A percentile compares a stretch with the other conserved stretches of the same genome.
Evolutionary conservation across 2,888 invertebrate genomes (phyloP).

Genomic region (Esperia sulphurella): DNA sequence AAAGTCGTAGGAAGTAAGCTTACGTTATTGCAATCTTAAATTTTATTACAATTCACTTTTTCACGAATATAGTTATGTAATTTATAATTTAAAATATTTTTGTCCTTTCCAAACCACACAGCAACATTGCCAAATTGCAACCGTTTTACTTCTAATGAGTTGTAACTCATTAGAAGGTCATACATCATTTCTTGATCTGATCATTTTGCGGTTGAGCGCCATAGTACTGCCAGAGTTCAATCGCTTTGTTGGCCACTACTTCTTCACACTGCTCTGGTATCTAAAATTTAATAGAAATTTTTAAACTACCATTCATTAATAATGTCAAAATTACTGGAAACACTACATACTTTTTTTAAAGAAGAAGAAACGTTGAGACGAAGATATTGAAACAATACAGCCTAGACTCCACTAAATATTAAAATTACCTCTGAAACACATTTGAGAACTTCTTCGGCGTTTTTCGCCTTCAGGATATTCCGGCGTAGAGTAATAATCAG

Average conservation of each 20-base stretch:
- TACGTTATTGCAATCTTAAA: too few species aligned
- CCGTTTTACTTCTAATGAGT: conserved; percentile 68
- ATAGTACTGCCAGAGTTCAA: conserved; percentile 91
- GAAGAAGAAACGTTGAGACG: too few species aligned
- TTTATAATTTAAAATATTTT: too few species aligned
- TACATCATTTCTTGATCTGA: conserved; percentile 73
- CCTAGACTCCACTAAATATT: background rate
- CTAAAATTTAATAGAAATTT: conserved; percentile 69
- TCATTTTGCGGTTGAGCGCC: conserved; percentile 79
- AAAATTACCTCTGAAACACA: conserved; percentile 80
- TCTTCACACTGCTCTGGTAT: conserved; percentile 89
- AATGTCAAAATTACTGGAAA: conserved; percentile 4
- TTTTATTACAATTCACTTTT: background rate
- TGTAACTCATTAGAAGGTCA: conserved; percentile 72
- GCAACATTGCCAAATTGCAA: too few species aligned
- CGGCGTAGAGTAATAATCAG: conserved; percentile 84
- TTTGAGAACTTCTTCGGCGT: conserved; percentile 79
- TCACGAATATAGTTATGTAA: background rate
- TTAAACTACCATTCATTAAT: background rate
- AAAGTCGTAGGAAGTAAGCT: too few species aligned
- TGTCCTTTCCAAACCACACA: too few species aligned
- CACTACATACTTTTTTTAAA: background rate
- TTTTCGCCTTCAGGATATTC: conserved; percentile 81
- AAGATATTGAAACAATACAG: background rate
- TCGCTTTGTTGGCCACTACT: conserved; percentile 90